These are phyloP conservation scores for Dyspetes luteomarginatus DNA, from an alignment of 2,888 invertebrate species.

Conservation along the genomic window DNA sequence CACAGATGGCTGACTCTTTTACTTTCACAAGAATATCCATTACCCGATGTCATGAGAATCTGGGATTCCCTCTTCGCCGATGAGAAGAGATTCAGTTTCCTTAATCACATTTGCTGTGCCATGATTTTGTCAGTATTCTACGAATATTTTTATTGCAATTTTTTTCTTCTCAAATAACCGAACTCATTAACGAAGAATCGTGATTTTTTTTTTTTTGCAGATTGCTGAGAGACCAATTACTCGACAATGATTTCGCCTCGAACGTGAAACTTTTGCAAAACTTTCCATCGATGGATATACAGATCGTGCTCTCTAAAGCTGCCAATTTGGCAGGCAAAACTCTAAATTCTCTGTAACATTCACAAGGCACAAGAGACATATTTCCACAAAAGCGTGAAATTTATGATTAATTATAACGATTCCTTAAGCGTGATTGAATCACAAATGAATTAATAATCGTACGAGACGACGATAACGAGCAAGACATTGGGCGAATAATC, in stretches of 20 bases:
- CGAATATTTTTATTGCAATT: too few relatives aligned
- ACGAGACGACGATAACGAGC: constrained; percentile 12
- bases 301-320: constrained; percentile 92
- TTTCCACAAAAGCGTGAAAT: not conserved
- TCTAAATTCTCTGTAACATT: constrained; percentile 72
- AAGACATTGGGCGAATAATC: constrained; percentile 15
- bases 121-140: constrained; percentile 98
- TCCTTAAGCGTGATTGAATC: constrained; percentile 16
- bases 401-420: constrained; percentile 4
- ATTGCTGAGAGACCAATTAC: constrained; percentile 91
- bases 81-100: constrained; percentile 93
- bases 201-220: constrained; percentile 83
- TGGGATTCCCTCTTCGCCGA: constrained; percentile 99
- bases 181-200: not conserved
- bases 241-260: constrained; percentile 95
- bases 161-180: too few relatives aligned
- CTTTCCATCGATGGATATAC: constrained; percentile 95
- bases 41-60: constrained; percentile 98
- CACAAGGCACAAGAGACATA: not conserved
- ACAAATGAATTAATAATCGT: constrained; percentile 15
- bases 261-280: constrained; percentile 95
- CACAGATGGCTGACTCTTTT: constrained; percentile 97
- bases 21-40: constrained; percentile 97
- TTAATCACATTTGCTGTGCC: constrained; percentile 96
- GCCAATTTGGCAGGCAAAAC: constrained; percentile 86